phyloP scores from a whole-genome alignment of 2,888 invertebrate species.

The Erebia ligea region DNA sequence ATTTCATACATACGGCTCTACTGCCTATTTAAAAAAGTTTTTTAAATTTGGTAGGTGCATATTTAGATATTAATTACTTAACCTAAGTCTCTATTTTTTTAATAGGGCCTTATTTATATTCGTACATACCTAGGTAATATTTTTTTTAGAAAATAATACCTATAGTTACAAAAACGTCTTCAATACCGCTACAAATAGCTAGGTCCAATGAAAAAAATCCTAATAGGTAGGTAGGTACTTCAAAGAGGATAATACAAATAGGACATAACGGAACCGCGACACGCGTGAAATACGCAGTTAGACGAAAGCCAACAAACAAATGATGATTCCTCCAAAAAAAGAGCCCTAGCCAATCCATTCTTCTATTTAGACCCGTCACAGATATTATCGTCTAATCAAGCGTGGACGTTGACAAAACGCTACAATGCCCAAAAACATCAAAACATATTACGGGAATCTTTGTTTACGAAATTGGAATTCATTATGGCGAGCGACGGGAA shows the following conservation, averaged over 20 bases:
- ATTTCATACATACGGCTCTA: neutral
- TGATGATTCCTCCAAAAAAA: constrained; percentile 42
- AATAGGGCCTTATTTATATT: no score
- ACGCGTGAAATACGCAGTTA: constrained; percentile 60
- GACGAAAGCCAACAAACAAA: constrained; percentile 55
- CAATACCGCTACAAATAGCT: neutral
- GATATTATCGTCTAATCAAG: constrained; percentile 67
- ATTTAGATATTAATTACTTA: no score
- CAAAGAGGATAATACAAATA: constrained; percentile 26
- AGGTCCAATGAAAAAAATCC: neutral
- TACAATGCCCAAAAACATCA: constrained; percentile 73
- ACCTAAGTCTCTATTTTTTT: neutral
- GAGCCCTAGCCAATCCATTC: constrained; percentile 50
- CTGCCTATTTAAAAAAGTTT: no score
- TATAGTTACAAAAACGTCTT: neutral
- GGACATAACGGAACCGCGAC: constrained; percentile 60
- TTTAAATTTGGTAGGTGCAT: no score
- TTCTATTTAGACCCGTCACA: constrained; percentile 61
- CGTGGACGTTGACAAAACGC: constrained; percentile 53
- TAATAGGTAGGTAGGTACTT: no score
- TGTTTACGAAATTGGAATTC: constrained; percentile 74
- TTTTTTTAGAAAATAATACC: no score
- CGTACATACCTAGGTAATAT: no score
- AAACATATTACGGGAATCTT: constrained; percentile 77
- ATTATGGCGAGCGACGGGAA: constrained; percentile 70